These are phyloP conservation scores for Tenebrosternarchus preto DNA, from an alignment of 2,113 vertebrate genomes.

Conservation along the genomic window DNA sequence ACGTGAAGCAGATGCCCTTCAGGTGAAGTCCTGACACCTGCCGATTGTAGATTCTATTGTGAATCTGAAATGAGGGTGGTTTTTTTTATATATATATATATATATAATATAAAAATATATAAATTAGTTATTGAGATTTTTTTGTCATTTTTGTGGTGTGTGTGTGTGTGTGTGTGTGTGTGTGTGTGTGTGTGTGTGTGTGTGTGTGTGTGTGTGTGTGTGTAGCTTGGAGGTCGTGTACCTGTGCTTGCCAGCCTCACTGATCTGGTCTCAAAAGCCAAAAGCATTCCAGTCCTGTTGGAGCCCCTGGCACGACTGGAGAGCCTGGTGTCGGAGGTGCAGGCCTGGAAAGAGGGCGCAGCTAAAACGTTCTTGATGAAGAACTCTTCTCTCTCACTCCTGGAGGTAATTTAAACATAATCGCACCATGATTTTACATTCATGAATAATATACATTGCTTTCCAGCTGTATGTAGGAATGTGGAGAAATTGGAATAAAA, in stretches of 20 bases:
- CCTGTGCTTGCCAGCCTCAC: constrained; percentile 85
- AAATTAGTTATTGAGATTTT: too few relatives aligned
- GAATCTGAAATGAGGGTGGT: not conserved
- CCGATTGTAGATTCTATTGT: not conserved
- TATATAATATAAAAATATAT: too few relatives aligned
- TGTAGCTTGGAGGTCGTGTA: constrained; percentile 85
- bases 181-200: too few relatives aligned
- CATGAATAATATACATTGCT: constrained; percentile 1
- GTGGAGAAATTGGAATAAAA: not conserved
- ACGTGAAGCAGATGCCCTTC: constrained; percentile 86
- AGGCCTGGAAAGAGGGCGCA: constrained; percentile 91
- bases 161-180: too few relatives aligned
- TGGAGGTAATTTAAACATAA: constrained; percentile 79
- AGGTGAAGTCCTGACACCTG: constrained; percentile 71
- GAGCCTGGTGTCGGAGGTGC: constrained; percentile 83
- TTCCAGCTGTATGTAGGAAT: not conserved
- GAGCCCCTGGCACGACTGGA: constrained; percentile 85
- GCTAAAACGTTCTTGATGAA: constrained; percentile 87
- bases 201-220: constrained; percentile 5
- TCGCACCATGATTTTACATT: not conserved
- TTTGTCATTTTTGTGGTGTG: too few relatives aligned
- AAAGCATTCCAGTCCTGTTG: constrained; percentile 85
- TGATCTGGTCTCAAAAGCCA: constrained; percentile 85
- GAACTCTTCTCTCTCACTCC: constrained; percentile 84
- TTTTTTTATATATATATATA: too few relatives aligned